Evolutionary conservation across 37 sponge, comb jelly and placozoan genomes (phyloP).

Genomic region (Halichondria panicea): DNA sequence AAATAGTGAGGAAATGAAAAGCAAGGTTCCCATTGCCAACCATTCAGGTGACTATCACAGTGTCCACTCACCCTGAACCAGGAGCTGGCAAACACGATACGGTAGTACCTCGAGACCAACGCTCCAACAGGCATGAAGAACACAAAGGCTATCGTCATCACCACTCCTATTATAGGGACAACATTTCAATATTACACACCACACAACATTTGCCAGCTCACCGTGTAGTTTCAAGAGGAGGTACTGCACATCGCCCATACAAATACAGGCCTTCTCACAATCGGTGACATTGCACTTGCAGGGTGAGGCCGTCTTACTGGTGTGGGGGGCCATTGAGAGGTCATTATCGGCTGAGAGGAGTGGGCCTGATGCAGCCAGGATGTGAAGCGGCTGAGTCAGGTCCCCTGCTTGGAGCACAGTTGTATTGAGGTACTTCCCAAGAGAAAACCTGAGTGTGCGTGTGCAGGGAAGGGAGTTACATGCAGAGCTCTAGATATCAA

Average conservation of each 20-base stretch:
- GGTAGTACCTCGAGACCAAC: conserved; percentile 48
- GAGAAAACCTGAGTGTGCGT: background rate
- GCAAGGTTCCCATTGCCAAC: too few relatives aligned
- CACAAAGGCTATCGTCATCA: conserved; percentile 41
- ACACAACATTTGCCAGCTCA: background rate
- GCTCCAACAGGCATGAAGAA: conserved; percentile 33
- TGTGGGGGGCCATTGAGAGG: background rate
- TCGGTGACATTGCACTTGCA: conserved; percentile 28
- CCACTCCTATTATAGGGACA: conserved; percentile 2
- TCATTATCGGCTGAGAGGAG: background rate
- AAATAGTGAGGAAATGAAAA: too few relatives aligned
- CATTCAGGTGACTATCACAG: too few relatives aligned
- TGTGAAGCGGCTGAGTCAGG: background rate
- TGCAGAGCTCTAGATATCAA: too few relatives aligned
- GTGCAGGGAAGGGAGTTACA: too few relatives aligned
- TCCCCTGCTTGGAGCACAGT: background rate
- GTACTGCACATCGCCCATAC: conserved; percentile 9
- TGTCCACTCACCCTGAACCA: conserved; percentile 65
- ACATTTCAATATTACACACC: background rate
- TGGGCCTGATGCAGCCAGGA: conserved; percentile 14
- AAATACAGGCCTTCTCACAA: conserved; percentile 4
- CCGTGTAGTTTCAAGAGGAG: conserved; percentile 34
- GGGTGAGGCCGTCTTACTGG: background rate
- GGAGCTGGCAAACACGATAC: conserved; percentile 2
- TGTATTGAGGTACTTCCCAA: background rate